Evolutionary conservation across 2,888 invertebrate genomes (phyloP).

Genomic region (Platycheirus rosarum): DNA sequence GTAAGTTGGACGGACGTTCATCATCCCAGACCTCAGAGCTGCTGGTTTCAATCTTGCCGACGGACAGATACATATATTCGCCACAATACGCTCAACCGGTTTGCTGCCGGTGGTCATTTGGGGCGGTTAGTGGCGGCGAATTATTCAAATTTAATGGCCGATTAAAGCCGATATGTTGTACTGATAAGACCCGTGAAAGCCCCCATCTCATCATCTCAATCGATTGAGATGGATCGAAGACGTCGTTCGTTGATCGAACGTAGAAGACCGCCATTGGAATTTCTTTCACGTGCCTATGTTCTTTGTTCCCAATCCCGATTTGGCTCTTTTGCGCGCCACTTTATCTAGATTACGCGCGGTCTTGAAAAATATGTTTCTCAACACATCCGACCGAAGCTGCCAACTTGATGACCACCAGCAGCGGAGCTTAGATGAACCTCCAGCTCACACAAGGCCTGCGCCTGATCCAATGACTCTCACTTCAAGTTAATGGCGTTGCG

Average conservation of each 20-base stretch:
- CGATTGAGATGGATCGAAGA: slow-evolving; percentile 41
- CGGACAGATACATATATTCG: slow-evolving; percentile 12
- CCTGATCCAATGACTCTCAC: slow-evolving; percentile 50
- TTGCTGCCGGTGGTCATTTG: slow-evolving; percentile 48
- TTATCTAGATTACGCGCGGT: slow-evolving; percentile 62
- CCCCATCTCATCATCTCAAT: slow-evolving; percentile 20
- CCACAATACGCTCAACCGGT: slow-evolving; percentile 45
- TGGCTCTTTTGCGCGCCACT: slow-evolving; percentile 57
- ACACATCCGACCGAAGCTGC: slow-evolving; percentile 41
- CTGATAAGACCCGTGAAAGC: slow-evolving; percentile 61
- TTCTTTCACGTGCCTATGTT: slow-evolving; percentile 7
- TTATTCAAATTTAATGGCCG: slow-evolving; percentile 74
- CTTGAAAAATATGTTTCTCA: slow-evolving; percentile 67
- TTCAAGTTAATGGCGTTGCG: slow-evolving; percentile 15
- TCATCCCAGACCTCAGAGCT: slow-evolving; percentile 12
- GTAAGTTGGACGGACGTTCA: slow-evolving; percentile 37
- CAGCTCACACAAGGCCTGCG: slow-evolving; percentile 18
- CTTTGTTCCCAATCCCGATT: slow-evolving; percentile 29
- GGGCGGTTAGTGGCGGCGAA: slow-evolving; percentile 64
- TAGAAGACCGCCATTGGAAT: slow-evolving; percentile 50
- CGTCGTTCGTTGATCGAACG: no score
- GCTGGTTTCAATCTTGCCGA: slow-evolving; percentile 51
- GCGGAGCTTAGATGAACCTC: slow-evolving; percentile 39
- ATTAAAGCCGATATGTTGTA: slow-evolving; percentile 68
- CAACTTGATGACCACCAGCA: slow-evolving; percentile 56